Evolutionary conservation across 1,140 invertebrate species (phyloP), one percentile per base, ranked within the genome.

Genomic region (Bombus waltoni): DNA sequence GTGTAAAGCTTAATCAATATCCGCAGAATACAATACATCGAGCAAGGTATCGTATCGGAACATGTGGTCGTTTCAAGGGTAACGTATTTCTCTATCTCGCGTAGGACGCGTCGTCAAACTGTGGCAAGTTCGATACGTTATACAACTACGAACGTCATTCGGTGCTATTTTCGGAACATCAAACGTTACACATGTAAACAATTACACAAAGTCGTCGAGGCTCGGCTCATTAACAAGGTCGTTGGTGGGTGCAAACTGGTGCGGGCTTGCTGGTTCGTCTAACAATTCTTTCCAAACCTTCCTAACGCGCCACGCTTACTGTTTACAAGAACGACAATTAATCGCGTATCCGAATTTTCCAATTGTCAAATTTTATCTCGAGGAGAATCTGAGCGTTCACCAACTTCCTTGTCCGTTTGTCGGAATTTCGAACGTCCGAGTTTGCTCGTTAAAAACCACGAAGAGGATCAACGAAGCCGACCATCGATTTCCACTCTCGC

Each of bases 1-100:
- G 32, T 38, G 73, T 57, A 57, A 57, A 75, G 10, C 5, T 59
- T 22, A 15, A 76, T 76, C 74, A 35, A 76, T 76, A 76, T 76
- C 44, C 10, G 15, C 42, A 8, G n/a, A 73, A 44, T 73, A 44
- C 42, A 22, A 73, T 47, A 44, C 28, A 11, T 18, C 28, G 28
- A 6, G 42, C 40, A 22, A 73, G 18, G 42, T 47, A 53, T 53
- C 47, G 40, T 9, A 32, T 22, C 8, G 72, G 28, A 47, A 44
- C 72, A 73, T 53, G 32, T n/a, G 73, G 44, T 25, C 73, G 75
- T 77, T 62, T 42, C 38, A 59, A 62, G 38, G n/a, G 53, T 42
- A 35, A 62, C 13, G 28, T 47, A 4, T 62, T 57, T 40, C 40
- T 40, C 15, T 28, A 6, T 38, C 15, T 53, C 42, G 25, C 18